These are phyloP conservation scores for Aleiodes sp. DNA, from an alignment of 1,140 invertebrate genomes.

Conservation along the genomic window DNA sequence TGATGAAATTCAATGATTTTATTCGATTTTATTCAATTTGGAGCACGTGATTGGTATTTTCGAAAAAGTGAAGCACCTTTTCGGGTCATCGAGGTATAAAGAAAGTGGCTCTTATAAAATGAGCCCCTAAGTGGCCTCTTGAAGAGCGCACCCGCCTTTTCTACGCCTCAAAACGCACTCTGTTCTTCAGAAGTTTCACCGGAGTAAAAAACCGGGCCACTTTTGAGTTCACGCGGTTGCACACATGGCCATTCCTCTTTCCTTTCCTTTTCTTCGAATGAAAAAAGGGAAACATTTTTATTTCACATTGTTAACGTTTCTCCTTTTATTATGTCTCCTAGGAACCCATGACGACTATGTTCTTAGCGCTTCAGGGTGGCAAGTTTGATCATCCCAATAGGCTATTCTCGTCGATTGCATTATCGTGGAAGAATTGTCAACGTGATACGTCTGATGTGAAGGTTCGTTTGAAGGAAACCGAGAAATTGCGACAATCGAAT, in stretches of 20 bases:
- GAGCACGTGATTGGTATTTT: too few species aligned
- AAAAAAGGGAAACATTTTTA: slow-evolving; percentile 7
- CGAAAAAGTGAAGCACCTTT: neutral
- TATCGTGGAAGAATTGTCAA: slow-evolving; percentile 99
- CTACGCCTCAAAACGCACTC: slow-evolving; percentile 31
- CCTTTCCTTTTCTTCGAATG: neutral
- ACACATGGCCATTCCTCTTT: slow-evolving; percentile 12
- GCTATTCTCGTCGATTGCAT: slow-evolving; percentile 91
- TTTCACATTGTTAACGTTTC: slow-evolving; percentile 10
- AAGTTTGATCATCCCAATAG: slow-evolving; percentile 99
- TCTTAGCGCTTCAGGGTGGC: slow-evolving; percentile 96
- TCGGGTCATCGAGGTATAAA: neutral
- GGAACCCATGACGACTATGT: slow-evolving; percentile 99
- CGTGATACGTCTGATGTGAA: slow-evolving; percentile 98
- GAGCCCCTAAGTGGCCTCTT: slow-evolving; percentile 51
- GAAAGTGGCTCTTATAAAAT: slow-evolving; percentile 47
- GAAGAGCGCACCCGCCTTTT: slow-evolving; percentile 44
- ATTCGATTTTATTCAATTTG: too few species aligned
- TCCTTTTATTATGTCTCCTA: slow-evolving; percentile 57
- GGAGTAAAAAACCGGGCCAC: slow-evolving; percentile 20
- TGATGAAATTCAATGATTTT: too few species aligned
- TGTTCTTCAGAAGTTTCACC: slow-evolving; percentile 30
- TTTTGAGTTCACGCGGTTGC: slow-evolving; percentile 27
- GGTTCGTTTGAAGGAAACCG: slow-evolving; percentile 66
- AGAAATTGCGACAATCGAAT: slow-evolving; percentile 1